Base-by-base conservation (phyloP, 2,888 invertebrate genomes). In the Philereme vetulata region DNA sequence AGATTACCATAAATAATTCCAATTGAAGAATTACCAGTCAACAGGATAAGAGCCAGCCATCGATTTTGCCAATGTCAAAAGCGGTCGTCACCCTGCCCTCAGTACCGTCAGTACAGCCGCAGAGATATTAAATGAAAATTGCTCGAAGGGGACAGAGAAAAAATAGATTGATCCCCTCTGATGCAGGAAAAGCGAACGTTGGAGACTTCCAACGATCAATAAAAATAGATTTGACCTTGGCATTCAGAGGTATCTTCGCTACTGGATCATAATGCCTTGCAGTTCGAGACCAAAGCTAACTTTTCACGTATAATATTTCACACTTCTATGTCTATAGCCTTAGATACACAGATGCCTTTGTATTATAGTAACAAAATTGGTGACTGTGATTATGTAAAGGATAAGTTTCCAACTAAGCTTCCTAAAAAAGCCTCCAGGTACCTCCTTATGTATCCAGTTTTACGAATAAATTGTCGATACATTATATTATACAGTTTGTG, bases 91-190 rank as follows among this genome's bases (percentile, higher is more conserved):
- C 60, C 64, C 66, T 58, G 45, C 49, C 11, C 35, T 8, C 52
- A 56, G 38, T 7, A 10, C 43, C 38, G 49, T 54, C 10, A 43
- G 56, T 46, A 60, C 63, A 53, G 43, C 51, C 54, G 56, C 51
- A 50, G 58, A 48, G 60, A 56, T 70, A 65, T 62, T 62, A 61
- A 67, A 65, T 65, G 66, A 60, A 64, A 70, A 67, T 67, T 66
- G 66, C 49, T 44, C 59, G 59, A 64, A 63, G 70, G 69, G 67
- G 60, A 59, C 63, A 42, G 45, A 55, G 64, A 60, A 65, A n/a
- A 62, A 64, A 64, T 69, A 53, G 54, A 56, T 55, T 49, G 62
- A 60, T 60, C 66, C 63, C 60, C 59, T 57, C 44, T 48, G 51
- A 40, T 55, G 54, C 68, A 60, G 68, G 68, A 66, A 68, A 66